Conservation (phyloP, 2,797 vertebrate species). For the Lepilemur ruficaudatus region DNA sequence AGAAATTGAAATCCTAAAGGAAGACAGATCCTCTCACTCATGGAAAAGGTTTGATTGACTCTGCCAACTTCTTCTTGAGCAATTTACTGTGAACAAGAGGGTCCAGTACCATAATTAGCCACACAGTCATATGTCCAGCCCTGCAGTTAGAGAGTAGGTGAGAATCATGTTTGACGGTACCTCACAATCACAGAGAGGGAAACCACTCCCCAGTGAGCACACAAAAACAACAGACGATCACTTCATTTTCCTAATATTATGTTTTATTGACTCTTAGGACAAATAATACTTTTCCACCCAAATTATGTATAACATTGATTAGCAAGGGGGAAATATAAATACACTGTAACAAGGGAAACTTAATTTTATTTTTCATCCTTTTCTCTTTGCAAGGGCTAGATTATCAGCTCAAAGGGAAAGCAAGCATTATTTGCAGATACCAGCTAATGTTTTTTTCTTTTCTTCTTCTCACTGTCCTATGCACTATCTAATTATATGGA, state of each 20-base stretch:
- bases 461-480: not conserved
- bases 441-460: not conserved
- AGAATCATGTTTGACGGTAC: not conserved
- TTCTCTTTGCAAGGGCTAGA: not conserved
- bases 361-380: not conserved
- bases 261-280: not conserved
- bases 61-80: not conserved
- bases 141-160: not conserved
- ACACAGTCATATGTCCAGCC: not conserved
- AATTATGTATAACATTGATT: not conserved
- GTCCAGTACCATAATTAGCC: not conserved
- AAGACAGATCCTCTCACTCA: not conserved
- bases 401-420: not conserved
- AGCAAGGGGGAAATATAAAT: not conserved
- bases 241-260: not conserved
- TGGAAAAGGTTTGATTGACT: not conserved
- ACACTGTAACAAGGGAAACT: not conserved
- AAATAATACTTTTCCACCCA: not conserved
- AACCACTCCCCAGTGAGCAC: not conserved
- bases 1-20: not conserved
- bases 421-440: not conserved
- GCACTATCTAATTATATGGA: not conserved
- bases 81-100: not conserved
- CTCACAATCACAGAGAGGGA: not conserved
- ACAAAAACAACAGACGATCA: not conserved